phyloP scores from a whole-genome alignment of 2,888 invertebrate genomes.

The Sericinus montela region DNA sequence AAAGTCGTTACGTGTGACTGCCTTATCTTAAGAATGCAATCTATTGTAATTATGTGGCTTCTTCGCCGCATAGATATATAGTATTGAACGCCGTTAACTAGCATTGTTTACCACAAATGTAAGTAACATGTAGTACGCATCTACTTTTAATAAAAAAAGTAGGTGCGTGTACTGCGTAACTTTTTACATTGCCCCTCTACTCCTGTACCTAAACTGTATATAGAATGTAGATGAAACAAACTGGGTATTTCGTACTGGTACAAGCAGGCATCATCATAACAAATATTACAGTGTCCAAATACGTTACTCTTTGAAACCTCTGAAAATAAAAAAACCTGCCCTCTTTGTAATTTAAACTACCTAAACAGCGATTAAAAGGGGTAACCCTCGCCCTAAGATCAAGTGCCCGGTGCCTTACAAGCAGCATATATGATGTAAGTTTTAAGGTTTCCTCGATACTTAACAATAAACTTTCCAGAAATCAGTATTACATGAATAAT shows the following conservation, averaged over 20 bases:
- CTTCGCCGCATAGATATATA: constrained; percentile 29
- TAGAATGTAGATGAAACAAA: constrained; percentile 12
- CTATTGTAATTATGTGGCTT: constrained; percentile 47
- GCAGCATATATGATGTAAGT: constrained; percentile 28
- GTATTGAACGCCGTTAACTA: constrained; percentile 14
- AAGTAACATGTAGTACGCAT: too few relatives aligned
- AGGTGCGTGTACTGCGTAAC: too few relatives aligned
- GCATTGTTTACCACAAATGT: too few relatives aligned
- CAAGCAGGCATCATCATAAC: constrained; percentile 3
- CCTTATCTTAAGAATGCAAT: constrained; percentile 64
- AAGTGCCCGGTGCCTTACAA: constrained; percentile 8
- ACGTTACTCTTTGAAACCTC: too few relatives aligned
- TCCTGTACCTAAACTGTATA: not conserved
- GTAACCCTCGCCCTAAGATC: constrained; percentile 11
- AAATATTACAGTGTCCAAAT: too few relatives aligned
- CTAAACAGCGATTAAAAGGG: constrained; percentile 11
- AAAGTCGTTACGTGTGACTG: constrained; percentile 42
- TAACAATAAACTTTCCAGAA: constrained; percentile 30
- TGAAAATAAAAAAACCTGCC: not conserved
- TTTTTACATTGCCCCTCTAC: too few relatives aligned
- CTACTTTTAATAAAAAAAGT: too few relatives aligned
- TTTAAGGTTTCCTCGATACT: constrained; percentile 32
- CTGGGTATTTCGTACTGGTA: constrained; percentile 12
- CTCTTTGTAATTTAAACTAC: constrained; percentile 4
- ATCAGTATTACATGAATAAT: too few relatives aligned